Evolutionary conservation across 2,888 invertebrate genomes (phyloP).

Genomic region (Rotaria magnacalcarata): DNA sequence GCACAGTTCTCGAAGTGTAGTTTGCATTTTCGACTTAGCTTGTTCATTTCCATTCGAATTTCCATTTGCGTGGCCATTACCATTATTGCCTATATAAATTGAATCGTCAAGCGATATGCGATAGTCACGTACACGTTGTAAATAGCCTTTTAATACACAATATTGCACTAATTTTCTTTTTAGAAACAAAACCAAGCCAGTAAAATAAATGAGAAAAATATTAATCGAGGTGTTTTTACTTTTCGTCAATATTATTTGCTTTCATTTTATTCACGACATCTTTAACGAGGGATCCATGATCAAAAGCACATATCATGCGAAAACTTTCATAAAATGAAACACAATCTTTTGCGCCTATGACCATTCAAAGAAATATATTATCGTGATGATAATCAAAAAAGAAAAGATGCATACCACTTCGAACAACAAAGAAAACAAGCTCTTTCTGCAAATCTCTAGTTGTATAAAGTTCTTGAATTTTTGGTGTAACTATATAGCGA

Average conservation of each 20-base stretch:
- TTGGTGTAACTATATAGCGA: conserved; percentile 24
- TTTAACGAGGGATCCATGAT: conserved; percentile 24
- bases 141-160: conserved; percentile 27
- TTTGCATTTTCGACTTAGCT: background rate
- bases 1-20: background rate
- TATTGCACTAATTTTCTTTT: conserved; percentile 14
- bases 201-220: background rate
- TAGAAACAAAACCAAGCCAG: background rate
- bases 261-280: conserved; percentile 14
- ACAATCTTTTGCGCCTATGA: background rate
- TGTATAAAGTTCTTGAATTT: conserved; percentile 1
- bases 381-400: too few species aligned
- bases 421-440: background rate
- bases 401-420: background rate
- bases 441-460: background rate
- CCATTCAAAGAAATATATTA: too few species aligned
- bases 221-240: background rate
- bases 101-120: background rate
- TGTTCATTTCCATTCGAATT: background rate
- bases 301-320: conserved; percentile 28
- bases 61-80: background rate
- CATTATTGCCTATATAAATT: background rate
- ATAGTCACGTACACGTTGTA: conserved; percentile 12
- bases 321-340: conserved; percentile 26
- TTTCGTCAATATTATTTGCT: conserved; percentile 30